A percentile compares a stretch with the other conserved stretches of the same genome.
Evolutionary conservation across 2,113 vertebrate species (phyloP).

Genomic region (Thunnus thynnus): DNA sequence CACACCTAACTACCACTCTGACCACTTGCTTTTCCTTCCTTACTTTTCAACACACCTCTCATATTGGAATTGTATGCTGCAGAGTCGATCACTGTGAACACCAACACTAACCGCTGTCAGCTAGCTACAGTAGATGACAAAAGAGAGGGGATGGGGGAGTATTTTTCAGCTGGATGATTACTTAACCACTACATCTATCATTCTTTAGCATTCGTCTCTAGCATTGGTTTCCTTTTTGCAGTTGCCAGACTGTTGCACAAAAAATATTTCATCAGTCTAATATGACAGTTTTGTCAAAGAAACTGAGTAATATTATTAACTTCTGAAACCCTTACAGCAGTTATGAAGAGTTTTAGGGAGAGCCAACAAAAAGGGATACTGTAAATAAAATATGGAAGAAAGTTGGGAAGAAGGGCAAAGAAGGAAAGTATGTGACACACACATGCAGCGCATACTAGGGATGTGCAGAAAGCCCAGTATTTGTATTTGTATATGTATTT

Average conservation of each 20-base stretch:
- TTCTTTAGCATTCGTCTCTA: neutral
- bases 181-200: slow-evolving; percentile 14
- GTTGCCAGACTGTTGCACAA: neutral
- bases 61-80: too few relatives aligned
- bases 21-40: too few relatives aligned
- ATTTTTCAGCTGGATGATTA: slow-evolving; percentile 8
- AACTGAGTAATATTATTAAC: too few relatives aligned
- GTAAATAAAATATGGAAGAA: too few relatives aligned
- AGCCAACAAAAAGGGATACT: neutral
- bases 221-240: neutral
- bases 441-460: neutral
- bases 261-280: neutral
- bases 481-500: too few relatives aligned
- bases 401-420: neutral
- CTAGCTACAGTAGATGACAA: neutral
- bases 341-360: too few relatives aligned
- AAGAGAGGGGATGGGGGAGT: too few relatives aligned
- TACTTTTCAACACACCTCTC: too few relatives aligned
- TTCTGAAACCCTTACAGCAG: neutral
- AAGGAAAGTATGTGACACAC: neutral
- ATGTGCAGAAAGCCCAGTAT: too few relatives aligned
- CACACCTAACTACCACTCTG: too few relatives aligned
- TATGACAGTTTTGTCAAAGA: neutral
- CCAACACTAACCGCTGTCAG: neutral
- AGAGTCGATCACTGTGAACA: too few relatives aligned